A percentile compares a stretch with the other conserved stretches of the same genome.
These are phyloP conservation scores for Tangara arthus DNA, from an alignment of 2,797 vertebrate species.

Conservation along the genomic window DNA sequence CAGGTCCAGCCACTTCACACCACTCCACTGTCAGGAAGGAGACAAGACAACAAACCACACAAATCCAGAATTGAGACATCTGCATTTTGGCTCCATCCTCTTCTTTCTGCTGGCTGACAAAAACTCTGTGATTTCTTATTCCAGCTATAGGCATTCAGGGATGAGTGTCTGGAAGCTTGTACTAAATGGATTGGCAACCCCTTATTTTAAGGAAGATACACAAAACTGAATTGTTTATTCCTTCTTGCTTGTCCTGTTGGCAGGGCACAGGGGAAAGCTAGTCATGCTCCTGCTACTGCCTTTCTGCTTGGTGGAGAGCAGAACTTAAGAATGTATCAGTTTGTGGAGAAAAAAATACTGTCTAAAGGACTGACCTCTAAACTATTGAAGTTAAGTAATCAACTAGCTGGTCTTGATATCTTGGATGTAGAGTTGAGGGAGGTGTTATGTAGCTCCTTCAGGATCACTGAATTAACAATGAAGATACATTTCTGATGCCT, in stretches of 20 bases:
- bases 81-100: neutral
- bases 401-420: neutral
- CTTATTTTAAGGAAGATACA: neutral
- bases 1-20: neutral
- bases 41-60: neutral
- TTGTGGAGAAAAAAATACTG: neutral
- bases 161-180: neutral
- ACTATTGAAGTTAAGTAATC: neutral
- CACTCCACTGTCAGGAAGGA: neutral
- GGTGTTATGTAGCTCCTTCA: neutral
- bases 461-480: neutral
- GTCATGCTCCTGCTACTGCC: neutral
- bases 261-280: neutral
- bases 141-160: neutral
- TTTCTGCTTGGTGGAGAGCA: neutral
- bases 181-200: neutral
- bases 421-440: neutral
- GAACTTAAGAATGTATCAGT: neutral
- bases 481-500: neutral
- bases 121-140: neutral
- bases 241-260: neutral
- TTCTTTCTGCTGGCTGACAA: neutral
- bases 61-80: neutral
- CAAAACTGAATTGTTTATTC: neutral
- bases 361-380: neutral